A percentile compares a stretch with the other conserved stretches of the same genome.
These are phyloP conservation scores for Bombylius major DNA, from an alignment of 2,888 invertebrate species.

Conservation along the genomic window DNA sequence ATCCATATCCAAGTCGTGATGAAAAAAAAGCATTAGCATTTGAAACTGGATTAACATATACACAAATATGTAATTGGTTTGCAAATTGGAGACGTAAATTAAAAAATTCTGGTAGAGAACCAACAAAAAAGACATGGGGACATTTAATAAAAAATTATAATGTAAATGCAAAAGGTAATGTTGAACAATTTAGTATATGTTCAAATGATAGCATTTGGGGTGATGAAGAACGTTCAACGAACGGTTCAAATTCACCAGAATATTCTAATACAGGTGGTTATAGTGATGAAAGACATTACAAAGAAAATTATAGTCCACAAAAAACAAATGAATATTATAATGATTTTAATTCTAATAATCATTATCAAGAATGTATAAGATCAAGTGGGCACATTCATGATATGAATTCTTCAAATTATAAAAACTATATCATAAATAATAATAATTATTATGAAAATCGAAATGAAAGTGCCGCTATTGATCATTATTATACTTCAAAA, in stretches of 20 bases:
- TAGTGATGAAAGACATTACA: no score
- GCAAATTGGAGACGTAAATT: conserved; percentile 71
- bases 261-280: conserved; percentile 3
- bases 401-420: background rate
- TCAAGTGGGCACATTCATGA: background rate
- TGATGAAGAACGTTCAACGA: conserved; percentile 40
- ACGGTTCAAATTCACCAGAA: conserved; percentile 5
- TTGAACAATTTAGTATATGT: conserved; percentile 66
- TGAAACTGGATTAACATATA: conserved; percentile 64
- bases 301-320: no score
- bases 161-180: conserved; percentile 61
- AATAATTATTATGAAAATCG: conserved; percentile 4
- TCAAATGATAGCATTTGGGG: conserved; percentile 72
- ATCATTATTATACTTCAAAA: conserved; percentile 28
- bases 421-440: background rate
- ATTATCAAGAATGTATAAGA: no score
- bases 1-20: conserved; percentile 65
- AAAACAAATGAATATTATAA: background rate
- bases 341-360: no score
- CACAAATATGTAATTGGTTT: conserved; percentile 69
- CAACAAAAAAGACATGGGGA: conserved; percentile 58
- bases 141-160: conserved; percentile 57
- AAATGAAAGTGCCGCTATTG: conserved; percentile 14
- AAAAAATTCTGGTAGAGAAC: conserved; percentile 59
- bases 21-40: conserved; percentile 60